Conservation (phyloP, 2,113 vertebrate species). For the Candoia aspera region DNA sequence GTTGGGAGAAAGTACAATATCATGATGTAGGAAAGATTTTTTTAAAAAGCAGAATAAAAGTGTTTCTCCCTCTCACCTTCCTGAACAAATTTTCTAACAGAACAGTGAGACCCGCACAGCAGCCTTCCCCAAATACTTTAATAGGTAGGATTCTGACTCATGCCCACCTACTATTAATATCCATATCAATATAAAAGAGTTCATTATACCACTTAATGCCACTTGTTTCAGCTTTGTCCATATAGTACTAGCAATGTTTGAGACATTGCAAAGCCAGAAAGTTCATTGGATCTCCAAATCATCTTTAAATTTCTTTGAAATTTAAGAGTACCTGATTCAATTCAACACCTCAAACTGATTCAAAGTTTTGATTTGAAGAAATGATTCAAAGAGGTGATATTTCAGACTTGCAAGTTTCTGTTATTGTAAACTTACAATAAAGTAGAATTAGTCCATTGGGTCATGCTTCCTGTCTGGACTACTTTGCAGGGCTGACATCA, state of each 20-base stretch:
- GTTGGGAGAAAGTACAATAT: not conserved
- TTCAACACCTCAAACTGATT: not conserved
- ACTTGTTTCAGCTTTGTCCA: not conserved
- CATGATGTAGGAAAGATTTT: not conserved
- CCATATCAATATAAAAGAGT: not conserved
- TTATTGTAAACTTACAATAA: too few relatives aligned
- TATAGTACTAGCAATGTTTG: not conserved
- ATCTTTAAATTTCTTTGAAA: not conserved
- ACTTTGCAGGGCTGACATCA: too few relatives aligned
- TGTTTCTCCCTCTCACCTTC: not conserved
- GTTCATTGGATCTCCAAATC: not conserved
- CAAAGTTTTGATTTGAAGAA: not conserved
- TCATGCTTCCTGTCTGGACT: too few relatives aligned
- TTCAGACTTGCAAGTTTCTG: not conserved
- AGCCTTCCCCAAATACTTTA: not conserved
- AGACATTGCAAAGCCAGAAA: not conserved
- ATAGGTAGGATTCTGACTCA: not conserved
- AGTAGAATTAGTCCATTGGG: too few relatives aligned
- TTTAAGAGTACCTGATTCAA: not conserved
- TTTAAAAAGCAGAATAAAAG: not conserved
- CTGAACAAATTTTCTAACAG: not conserved
- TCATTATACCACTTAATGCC: not conserved
- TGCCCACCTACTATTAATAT: not conserved
- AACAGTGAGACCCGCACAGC: not conserved
- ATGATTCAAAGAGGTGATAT: not conserved